These are phyloP conservation scores for Neopipo cinnamomea DNA, from an alignment of 2,113 vertebrate species.

Conservation along the genomic window DNA sequence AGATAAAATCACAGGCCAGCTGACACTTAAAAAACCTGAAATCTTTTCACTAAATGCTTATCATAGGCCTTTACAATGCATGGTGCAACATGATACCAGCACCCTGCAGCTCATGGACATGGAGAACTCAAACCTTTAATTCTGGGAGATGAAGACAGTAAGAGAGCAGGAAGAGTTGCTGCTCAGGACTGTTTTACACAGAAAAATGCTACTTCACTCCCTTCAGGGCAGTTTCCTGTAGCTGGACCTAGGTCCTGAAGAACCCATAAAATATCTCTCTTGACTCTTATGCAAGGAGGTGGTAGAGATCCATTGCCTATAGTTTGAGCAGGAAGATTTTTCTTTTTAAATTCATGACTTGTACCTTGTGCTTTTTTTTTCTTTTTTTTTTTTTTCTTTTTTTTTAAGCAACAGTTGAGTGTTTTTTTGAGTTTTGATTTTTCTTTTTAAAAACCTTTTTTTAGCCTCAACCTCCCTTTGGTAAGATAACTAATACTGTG, in stretches of 20 bases:
- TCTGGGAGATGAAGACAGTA: background rate
- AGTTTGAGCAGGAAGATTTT: background rate
- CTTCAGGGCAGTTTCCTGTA: background rate
- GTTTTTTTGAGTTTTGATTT: rapidly evolving
- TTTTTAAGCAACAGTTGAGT: background rate
- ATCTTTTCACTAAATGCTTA: background rate
- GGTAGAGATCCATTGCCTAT: background rate
- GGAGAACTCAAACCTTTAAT: background rate
- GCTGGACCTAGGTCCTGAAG: background rate
- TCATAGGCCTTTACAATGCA: background rate
- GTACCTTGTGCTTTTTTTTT: background rate
- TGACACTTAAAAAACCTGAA: background rate
- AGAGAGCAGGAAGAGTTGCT: background rate
- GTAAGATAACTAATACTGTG: background rate
- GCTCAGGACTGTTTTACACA: background rate
- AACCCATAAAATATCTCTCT: background rate
- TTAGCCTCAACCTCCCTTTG: background rate
- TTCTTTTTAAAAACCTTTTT: background rate
- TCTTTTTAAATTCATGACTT: background rate
- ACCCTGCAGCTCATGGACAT: background rate
- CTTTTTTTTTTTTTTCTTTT: background rate
- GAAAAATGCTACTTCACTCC: background rate
- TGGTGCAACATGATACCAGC: background rate
- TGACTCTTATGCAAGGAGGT: background rate
- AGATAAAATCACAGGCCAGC: constrained; percentile 25